These are phyloP conservation scores for Chlorospingus semifuscus DNA, from an alignment of 2,797 vertebrate genomes.

Conservation along the genomic window DNA sequence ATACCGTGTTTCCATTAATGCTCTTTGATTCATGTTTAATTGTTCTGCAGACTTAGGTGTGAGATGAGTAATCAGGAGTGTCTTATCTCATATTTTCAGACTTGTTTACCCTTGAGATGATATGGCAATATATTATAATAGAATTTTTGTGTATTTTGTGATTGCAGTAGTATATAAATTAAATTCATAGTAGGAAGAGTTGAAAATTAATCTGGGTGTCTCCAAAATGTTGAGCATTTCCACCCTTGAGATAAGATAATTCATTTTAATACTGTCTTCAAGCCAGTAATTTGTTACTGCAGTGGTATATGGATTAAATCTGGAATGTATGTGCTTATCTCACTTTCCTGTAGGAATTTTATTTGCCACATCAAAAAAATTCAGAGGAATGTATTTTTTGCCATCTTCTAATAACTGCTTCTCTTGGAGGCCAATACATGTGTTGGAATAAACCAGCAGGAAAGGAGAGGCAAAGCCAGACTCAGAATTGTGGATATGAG, in stretches of 20 bases:
- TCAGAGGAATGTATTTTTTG: not conserved
- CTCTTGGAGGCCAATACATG: not conserved
- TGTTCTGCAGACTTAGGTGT: not conserved
- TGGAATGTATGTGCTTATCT: not conserved
- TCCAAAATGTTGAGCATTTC: not conserved
- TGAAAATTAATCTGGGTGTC: slow-evolving; percentile 1
- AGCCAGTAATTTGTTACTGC: not conserved
- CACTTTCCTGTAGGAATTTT: not conserved
- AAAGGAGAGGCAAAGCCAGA: not conserved
- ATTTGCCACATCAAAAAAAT: not conserved
- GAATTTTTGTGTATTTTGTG: slow-evolving; percentile 4
- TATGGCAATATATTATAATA: not conserved
- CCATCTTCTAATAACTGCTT: not conserved
- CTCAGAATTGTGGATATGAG: not conserved
- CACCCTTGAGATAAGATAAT: not conserved
- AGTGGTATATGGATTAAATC: not conserved
- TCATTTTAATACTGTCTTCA: not conserved
- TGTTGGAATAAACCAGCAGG: not conserved
- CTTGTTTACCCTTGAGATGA: slow-evolving; percentile 21
- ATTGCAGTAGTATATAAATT: slow-evolving; percentile 4
- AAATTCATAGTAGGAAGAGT: not conserved
- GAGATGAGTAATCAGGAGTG: not conserved
- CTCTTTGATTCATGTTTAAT: not conserved
- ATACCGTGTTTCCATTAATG: not conserved
- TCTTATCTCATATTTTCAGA: slow-evolving; percentile 18